phyloP scores from a whole-genome alignment of 2,888 invertebrate species.

The Pristionchus mayeri region DNA sequence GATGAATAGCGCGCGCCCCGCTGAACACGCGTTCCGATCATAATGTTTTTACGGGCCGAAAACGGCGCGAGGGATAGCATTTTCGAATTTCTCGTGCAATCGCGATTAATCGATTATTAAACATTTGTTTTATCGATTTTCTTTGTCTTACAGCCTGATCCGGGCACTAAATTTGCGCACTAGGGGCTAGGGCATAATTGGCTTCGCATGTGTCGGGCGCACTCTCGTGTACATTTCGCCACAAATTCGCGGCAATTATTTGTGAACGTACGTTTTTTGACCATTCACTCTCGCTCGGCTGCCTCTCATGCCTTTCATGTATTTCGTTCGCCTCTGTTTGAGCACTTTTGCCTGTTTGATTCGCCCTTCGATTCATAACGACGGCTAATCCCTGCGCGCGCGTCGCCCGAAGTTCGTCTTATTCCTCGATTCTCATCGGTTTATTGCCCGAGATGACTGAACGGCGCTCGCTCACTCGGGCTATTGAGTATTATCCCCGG shows the following conservation, averaged over 20 bases:
- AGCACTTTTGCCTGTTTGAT: constrained; percentile 30
- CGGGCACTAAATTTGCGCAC: background rate
- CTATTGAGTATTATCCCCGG: constrained; percentile 3
- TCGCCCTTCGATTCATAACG: background rate
- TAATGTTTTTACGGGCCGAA: background rate
- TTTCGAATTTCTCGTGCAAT: background rate
- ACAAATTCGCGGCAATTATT: constrained; percentile 35
- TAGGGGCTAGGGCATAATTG: background rate
- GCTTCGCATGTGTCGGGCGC: constrained; percentile 9
- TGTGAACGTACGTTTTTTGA: constrained; percentile 28
- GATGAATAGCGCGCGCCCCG: background rate
- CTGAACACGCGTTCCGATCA: background rate
- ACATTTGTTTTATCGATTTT: background rate
- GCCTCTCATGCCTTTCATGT: constrained; percentile 38
- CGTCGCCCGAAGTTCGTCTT: background rate
- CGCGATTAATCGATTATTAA: constrained; percentile 1
- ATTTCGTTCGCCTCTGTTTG: constrained; percentile 33
- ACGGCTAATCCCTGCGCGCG: constrained; percentile 2
- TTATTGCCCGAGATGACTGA: constrained; percentile 31
- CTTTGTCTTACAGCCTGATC: background rate
- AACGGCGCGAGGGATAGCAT: background rate
- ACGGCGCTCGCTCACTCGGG: constrained; percentile 17
- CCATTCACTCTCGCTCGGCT: constrained; percentile 32
- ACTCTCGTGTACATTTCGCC: background rate
- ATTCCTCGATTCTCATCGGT: constrained; percentile 41